Evolutionary conservation across 2,888 invertebrate genomes (phyloP).

Genomic region (Dicyrtomina minuta): DNA sequence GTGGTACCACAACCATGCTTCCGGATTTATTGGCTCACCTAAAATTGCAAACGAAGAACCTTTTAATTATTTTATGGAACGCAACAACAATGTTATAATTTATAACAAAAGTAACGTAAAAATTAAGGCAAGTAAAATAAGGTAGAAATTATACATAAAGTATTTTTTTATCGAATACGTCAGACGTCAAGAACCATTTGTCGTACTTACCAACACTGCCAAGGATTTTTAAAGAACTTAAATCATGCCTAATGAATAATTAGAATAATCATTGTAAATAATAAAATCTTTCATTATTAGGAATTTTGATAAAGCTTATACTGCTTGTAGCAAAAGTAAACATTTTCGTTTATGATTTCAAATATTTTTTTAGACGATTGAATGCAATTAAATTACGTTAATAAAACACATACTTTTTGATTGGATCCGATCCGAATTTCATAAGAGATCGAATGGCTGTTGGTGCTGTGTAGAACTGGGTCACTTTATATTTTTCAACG

Average conservation of each 20-base stretch:
- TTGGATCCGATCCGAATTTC: slow-evolving; percentile 86
- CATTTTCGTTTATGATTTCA: too few relatives aligned
- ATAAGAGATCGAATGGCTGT: slow-evolving; percentile 95
- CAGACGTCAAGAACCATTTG: too few relatives aligned
- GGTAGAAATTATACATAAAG: too few relatives aligned
- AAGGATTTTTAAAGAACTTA: slow-evolving; percentile 72
- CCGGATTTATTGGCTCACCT: slow-evolving; percentile 96
- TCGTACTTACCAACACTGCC: slow-evolving; percentile 77
- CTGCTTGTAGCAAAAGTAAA: not conserved
- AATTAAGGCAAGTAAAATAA: too few relatives aligned
- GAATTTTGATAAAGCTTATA: too few relatives aligned
- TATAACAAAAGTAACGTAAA: too few relatives aligned
- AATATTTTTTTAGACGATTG: not conserved
- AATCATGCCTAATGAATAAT: slow-evolving; percentile 62
- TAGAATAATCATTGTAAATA: slow-evolving; percentile 12
- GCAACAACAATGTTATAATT: not conserved
- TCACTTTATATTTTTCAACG: slow-evolving; percentile 89
- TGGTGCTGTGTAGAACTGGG: slow-evolving; percentile 97
- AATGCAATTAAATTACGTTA: slow-evolving; percentile 30
- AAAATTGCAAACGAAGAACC: not conserved
- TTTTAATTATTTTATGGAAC: not conserved
- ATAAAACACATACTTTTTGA: slow-evolving; percentile 64
- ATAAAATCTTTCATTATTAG: too few relatives aligned
- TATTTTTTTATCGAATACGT: too few relatives aligned
- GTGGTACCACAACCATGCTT: slow-evolving; percentile 97